Evolutionary conservation across 2,113 vertebrate genomes (phyloP).

Genomic region (Salvelinus fontinalis): DNA sequence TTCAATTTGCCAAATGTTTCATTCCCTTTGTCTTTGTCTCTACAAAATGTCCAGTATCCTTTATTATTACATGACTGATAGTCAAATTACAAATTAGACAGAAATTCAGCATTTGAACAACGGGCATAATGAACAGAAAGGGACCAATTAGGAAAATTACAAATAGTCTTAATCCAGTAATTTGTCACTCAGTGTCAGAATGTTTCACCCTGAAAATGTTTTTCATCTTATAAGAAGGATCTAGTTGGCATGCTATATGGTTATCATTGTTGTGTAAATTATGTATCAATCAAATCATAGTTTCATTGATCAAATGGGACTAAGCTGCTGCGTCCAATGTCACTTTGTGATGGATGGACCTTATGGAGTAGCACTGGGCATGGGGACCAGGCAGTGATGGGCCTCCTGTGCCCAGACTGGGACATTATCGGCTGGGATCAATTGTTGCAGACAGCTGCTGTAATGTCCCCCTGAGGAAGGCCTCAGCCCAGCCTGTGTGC

Average conservation of each 20-base stretch:
- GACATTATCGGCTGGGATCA: conserved; percentile 15
- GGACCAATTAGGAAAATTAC: too few relatives aligned
- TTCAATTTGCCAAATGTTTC: neutral
- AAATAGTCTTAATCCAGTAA: too few relatives aligned
- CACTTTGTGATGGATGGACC: neutral
- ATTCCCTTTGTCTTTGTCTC: neutral
- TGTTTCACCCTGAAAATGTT: too few relatives aligned
- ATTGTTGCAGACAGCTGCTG: conserved; percentile 24
- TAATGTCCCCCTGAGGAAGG: neutral
- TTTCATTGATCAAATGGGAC: neutral
- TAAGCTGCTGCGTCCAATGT: neutral
- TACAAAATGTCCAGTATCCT: too few relatives aligned
- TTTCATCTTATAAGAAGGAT: too few relatives aligned
- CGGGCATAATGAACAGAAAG: too few relatives aligned
- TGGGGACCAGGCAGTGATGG: neutral
- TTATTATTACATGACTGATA: too few relatives aligned
- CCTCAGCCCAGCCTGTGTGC: too few relatives aligned
- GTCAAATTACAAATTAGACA: too few relatives aligned
- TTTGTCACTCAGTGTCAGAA: too few relatives aligned
- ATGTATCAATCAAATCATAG: neutral
- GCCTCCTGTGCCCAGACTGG: neutral
- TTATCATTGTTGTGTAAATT: neutral
- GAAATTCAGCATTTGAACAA: too few relatives aligned
- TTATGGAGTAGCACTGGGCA: neutral
- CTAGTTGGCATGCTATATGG: too few relatives aligned